These are phyloP conservation scores for Plectrocnemia conspersa DNA, from an alignment of 1,140 invertebrate species.

Conservation along the genomic window DNA sequence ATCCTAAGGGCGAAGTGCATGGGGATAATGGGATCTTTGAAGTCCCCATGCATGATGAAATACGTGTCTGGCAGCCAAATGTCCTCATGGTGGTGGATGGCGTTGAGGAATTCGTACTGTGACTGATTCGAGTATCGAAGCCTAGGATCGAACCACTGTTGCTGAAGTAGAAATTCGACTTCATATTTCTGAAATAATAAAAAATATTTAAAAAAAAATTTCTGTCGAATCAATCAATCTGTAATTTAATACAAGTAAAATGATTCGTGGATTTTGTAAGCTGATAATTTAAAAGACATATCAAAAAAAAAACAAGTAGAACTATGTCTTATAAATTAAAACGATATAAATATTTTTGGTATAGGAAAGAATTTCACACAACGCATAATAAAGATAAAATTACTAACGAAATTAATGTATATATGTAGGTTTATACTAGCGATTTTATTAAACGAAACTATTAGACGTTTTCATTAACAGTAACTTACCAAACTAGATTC, in stretches of 20 bases:
- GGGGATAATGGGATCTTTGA: slow-evolving; percentile 86
- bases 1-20: slow-evolving; percentile 87
- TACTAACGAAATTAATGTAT: no score
- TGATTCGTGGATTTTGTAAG: no score
- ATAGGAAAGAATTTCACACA: no score
- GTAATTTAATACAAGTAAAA: no score
- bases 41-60: slow-evolving; percentile 93
- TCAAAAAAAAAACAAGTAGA: no score
- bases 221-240: no score
- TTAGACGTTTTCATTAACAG: neutral
- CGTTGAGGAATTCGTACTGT: slow-evolving; percentile 81
- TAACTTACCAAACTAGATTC: slow-evolving; percentile 87
- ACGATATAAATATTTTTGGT: no score
- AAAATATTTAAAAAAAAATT: neutral
- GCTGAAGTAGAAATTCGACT: slow-evolving; percentile 85
- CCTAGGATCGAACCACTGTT: slow-evolving; percentile 86
- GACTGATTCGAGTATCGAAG: slow-evolving; percentile 79
- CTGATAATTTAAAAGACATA: no score
- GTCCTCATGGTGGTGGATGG: slow-evolving; percentile 82
- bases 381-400: no score
- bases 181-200: slow-evolving; percentile 78
- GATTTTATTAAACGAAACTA: no score
- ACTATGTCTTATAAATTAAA: no score
- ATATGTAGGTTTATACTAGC: no score
- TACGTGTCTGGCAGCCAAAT: slow-evolving; percentile 92